Base-by-base conservation (phyloP, 53 echinoderm and acorn worm species). In the Antedon mediterranea region DNA sequence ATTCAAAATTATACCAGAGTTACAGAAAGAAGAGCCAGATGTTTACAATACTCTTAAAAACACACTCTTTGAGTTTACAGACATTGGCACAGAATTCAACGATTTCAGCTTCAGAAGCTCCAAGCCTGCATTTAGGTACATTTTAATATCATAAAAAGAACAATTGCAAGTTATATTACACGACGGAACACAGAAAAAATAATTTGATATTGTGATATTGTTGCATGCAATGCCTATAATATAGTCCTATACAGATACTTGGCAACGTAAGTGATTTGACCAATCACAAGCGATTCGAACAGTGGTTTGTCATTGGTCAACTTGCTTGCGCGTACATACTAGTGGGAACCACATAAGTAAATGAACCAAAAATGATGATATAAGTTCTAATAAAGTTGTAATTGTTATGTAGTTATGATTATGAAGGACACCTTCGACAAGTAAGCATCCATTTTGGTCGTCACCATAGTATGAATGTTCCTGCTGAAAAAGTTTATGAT, bases 401-500 rank as follows among this genome's bases (percentile, higher is more conserved):
- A 18, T 15, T 57, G 9, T 57, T 57, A 57, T 57, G 20, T 57
- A 57, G 57, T 2, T 57, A 57, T 23, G 57, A 23, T 15, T 23
- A 57, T 23, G 57, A 57, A 18, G 57, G 57, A 26, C 11, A 23
- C 26, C 11, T 57, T 57, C 3, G 23, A 2, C 57, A 57, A 57
- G 57, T 57, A 26, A 57, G 23, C 23, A 57, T 57, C 23, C 57
- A 57, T 57, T 57, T 57, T 57, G 57, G 9, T 18, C 57, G 57
- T 57, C 57, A 57, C 23, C 57, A 57, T 26, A 57, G 57, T 18
- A 57, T 76, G 37, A 43, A 71, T 31, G 14, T 82, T 23, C 82
- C 82, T 4, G 76, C 77, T 0, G 77, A 76, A 28, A 29, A 82
- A 43, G 82, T 82, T 29, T 76, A 43, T 27, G 9, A 33, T 6